These are phyloP conservation scores for Crocodylus rhombifer DNA, from an alignment of 2,797 vertebrate species.

Conservation along the genomic window DNA sequence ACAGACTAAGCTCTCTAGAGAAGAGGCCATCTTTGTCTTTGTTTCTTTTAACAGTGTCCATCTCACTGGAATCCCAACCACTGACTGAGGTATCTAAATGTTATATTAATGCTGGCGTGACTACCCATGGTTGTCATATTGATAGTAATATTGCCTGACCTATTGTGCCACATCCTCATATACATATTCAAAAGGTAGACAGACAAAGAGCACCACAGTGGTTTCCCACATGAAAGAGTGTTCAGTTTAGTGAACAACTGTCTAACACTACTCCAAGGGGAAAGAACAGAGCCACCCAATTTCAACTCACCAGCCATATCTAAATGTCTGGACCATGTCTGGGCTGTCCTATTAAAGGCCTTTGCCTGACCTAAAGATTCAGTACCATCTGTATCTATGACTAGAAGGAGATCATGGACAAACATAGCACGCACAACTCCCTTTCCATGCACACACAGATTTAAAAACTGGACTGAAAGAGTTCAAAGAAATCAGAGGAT, in stretches of 20 bases:
- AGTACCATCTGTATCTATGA: background rate
- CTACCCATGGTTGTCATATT: background rate
- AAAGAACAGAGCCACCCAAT: background rate
- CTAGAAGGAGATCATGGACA: background rate
- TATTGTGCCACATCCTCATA: background rate
- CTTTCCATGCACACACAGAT: background rate
- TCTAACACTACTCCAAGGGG: background rate
- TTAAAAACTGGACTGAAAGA: background rate
- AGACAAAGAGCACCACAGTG: background rate
- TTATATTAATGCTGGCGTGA: background rate
- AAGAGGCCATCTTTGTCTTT: background rate
- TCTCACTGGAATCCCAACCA: background rate
- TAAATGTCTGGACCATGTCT: background rate
- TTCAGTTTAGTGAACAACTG: background rate
- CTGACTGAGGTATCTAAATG: background rate
- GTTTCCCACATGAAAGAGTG: background rate
- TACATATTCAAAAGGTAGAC: background rate
- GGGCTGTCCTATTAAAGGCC: fast-evolving
- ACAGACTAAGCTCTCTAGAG: background rate
- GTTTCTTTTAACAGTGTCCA: background rate
- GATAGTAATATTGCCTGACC: background rate
- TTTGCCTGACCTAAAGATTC: background rate
- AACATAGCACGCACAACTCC: background rate
- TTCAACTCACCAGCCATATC: background rate
- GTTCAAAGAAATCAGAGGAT: background rate